Percentiles rank a stretch among this genome's conserved stretches.
Conservation (phyloP, 1,140 invertebrate genomes). For the Acromyrmex heyeri region DNA sequence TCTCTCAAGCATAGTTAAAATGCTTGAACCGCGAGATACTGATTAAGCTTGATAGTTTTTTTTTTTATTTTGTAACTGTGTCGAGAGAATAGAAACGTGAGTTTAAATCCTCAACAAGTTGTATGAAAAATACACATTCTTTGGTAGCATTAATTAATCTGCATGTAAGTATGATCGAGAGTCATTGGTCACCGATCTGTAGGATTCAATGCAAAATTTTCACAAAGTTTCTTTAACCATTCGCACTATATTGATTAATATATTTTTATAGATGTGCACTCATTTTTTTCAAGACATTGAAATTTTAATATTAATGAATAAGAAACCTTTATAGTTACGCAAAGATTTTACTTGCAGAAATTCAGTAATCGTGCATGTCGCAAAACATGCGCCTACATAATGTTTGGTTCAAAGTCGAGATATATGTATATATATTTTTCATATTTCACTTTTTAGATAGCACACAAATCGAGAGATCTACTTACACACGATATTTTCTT, state of each 20-base stretch:
- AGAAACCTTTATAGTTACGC: not conserved
- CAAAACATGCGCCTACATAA: not conserved
- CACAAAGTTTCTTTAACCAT: not conserved
- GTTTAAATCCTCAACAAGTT: not conserved
- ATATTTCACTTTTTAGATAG: not conserved
- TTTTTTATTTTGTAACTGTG: constrained; percentile 12
- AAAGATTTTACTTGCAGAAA: not conserved
- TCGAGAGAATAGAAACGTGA: not conserved
- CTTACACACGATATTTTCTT: not conserved
- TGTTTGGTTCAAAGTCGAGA: not conserved
- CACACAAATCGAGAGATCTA: not conserved
- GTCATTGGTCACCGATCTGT: not conserved
- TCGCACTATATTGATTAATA: constrained; percentile 1
- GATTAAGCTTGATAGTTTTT: not conserved
- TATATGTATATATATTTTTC: not conserved
- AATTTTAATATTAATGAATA: not conserved
- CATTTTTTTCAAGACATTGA: not conserved
- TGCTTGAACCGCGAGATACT: too few species aligned
- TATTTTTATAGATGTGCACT: not conserved
- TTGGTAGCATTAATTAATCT: constrained; percentile 17
- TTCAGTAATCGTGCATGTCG: too few species aligned
- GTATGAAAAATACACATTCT: not conserved
- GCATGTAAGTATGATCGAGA: not conserved
- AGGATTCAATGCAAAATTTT: not conserved
- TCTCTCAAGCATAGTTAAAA: too few species aligned